Evolutionary conservation across 2,113 vertebrate genomes (phyloP), one percentile per base, ranked within the genome.

Genomic region (Natator depressus): DNA sequence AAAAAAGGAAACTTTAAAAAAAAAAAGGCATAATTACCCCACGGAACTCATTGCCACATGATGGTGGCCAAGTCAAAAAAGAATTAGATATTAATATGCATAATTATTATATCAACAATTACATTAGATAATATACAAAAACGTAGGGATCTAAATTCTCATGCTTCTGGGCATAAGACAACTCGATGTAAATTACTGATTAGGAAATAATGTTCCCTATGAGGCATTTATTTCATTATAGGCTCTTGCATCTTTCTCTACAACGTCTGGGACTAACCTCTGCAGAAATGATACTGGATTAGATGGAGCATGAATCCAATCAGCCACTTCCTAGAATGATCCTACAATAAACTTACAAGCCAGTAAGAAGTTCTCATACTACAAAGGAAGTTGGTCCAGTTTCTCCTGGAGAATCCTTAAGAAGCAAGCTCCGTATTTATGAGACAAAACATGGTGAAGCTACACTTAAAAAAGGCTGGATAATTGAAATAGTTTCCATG

Each of bases 21-120:
- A 54, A 84, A 69, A 93, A 91, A 96, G 89, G 29, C 3, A 84
- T 62, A 31, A 86, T 93, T 96, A 92, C 79, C 49, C 80, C 89
- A 93, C 0, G 86, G 78, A 93, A 84, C 55, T 89, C 80, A n/a
- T 0, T 80, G 89, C 91, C 89, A 94, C 93, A 94, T 84, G 55
- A 90, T 47, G 46, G 91, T 85, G 87, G 62, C 50, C 62, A 83
- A 95, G 89, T 82, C 0, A 55, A 80, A 0, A 55, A 62, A 88
- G 49, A 50, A 35, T 29, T 55, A 80, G 27, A 83, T 0, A 0
- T 89, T 65, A 47, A 87, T 4, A 83, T 3, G 35, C 10, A 89
- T 29, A 90, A 85, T 87, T 54, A 54, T 54, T 49, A n/a, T 78
- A 25, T 13, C n/a, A 80, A 92, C 46, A 5, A 49, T 88, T 24